phyloP scores from a whole-genome alignment of 2,797 vertebrate species.

The Gadopsis bispinosus region DNA sequence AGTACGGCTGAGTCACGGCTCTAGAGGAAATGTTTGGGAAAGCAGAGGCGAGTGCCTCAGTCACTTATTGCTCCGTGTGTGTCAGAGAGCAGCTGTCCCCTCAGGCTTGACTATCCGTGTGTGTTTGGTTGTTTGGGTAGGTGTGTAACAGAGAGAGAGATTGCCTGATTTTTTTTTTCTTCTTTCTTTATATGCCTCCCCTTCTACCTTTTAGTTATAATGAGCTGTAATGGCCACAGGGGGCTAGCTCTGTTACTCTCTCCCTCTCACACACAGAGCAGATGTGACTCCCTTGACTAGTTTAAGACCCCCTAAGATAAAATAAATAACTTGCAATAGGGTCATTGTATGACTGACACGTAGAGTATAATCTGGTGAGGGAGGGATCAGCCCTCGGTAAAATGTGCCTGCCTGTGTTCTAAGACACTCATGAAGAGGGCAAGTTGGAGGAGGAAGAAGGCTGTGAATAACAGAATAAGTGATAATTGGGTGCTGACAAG shows the following conservation, averaged over 20 bases:
- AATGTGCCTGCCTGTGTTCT: conserved; percentile 21
- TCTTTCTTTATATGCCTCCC: conserved; percentile 31
- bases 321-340: conserved; percentile 1
- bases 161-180: conserved; percentile 20
- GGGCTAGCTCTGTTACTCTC: conserved; percentile 39
- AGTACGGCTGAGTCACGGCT: conserved; percentile 46
- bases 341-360: conserved; percentile 39
- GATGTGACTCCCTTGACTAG: conserved; percentile 46
- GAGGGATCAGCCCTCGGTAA: conserved; percentile 20
- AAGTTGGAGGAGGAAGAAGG: conserved; percentile 40
- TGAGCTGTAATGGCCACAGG: conserved; percentile 65
- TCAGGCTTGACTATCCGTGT: conserved; percentile 53
- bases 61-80: conserved; percentile 52
- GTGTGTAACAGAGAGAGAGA: conserved; percentile 31
- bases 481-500: conserved; percentile 79
- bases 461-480: conserved; percentile 56
- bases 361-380: conserved; percentile 20
- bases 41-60: conserved; percentile 43
- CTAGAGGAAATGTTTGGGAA: conserved; percentile 45
- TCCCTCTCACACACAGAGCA: conserved; percentile 33
- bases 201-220: conserved; percentile 70
- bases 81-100: conserved; percentile 75
- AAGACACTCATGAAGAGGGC: conserved; percentile 28
- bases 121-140: conserved; percentile 42
- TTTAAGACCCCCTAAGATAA: conserved; percentile 22